Evolutionary conservation across 2,113 vertebrate genomes (phyloP).

Genomic region (Ptilonorhynchus violaceus): DNA sequence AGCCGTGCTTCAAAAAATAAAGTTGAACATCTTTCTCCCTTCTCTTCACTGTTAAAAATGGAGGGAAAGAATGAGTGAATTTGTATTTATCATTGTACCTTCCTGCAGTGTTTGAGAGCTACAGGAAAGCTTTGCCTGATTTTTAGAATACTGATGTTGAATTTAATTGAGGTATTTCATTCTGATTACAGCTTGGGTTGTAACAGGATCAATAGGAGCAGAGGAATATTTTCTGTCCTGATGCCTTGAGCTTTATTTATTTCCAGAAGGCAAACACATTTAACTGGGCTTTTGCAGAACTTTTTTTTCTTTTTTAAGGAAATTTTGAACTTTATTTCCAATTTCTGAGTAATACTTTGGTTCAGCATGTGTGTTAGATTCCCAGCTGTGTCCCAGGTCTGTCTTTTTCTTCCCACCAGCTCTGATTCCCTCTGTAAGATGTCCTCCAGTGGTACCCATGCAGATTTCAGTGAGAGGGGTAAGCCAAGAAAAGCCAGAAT

Average conservation of each 20-base stretch:
- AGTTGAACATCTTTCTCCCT: not conserved
- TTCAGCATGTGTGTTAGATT: not conserved
- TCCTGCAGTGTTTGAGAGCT: not conserved
- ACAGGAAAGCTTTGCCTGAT: not conserved
- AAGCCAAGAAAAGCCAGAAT: not conserved
- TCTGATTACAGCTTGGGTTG: not conserved
- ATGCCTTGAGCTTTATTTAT: not conserved
- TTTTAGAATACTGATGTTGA: not conserved
- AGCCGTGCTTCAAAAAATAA: not conserved
- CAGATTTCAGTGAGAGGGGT: not conserved
- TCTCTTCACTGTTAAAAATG: not conserved
- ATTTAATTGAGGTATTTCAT: not conserved
- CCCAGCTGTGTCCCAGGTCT: not conserved
- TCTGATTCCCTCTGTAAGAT: not conserved
- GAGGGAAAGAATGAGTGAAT: not conserved
- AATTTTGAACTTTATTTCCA: not conserved
- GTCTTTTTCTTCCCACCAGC: not conserved
- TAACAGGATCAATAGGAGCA: not conserved
- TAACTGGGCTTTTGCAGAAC: not conserved
- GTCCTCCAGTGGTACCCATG: not conserved
- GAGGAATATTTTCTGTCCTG: not conserved
- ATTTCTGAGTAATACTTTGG: not conserved
- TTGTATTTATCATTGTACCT: not conserved
- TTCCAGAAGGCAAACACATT: not conserved
- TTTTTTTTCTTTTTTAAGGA: not conserved